These are phyloP conservation scores for Steinernema khuongi DNA, from an alignment of 1,140 invertebrate genomes.

Conservation along the genomic window DNA sequence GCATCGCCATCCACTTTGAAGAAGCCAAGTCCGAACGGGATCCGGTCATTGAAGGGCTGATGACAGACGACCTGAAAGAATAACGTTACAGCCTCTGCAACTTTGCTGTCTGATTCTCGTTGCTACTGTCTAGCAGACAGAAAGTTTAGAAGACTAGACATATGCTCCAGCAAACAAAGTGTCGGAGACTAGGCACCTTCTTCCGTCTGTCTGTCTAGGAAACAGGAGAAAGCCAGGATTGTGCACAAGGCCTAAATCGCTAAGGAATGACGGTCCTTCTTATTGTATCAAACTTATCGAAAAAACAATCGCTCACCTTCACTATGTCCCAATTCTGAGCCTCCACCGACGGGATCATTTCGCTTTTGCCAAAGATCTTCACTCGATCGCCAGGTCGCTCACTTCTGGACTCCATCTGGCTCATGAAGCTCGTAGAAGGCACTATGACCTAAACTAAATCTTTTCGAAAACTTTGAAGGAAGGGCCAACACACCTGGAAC, in stretches of 20 bases:
- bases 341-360: neutral
- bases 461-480: neutral
- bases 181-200: too few relatives aligned
- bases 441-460: neutral
- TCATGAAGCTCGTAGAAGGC: slow-evolving; percentile 9
- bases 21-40: neutral
- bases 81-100: neutral
- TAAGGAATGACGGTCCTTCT: too few relatives aligned
- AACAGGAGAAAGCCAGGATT: too few relatives aligned
- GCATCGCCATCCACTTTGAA: slow-evolving; percentile 1
- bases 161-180: too few relatives aligned
- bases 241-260: too few relatives aligned
- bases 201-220: too few relatives aligned
- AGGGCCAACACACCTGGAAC: neutral
- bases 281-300: too few relatives aligned
- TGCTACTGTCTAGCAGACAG: too few relatives aligned
- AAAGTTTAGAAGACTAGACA: too few relatives aligned
- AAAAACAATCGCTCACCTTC: too few relatives aligned
- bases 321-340: neutral
- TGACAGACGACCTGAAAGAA: neutral
- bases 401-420: neutral
- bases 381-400: neutral
- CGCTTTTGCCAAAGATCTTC: neutral
- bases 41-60: neutral
- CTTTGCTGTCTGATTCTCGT: neutral